A percentile compares a stretch with the other conserved stretches of the same genome.
These are phyloP conservation scores for Carabus problematicus DNA, from an alignment of 2,888 invertebrate genomes.

Conservation along the genomic window DNA sequence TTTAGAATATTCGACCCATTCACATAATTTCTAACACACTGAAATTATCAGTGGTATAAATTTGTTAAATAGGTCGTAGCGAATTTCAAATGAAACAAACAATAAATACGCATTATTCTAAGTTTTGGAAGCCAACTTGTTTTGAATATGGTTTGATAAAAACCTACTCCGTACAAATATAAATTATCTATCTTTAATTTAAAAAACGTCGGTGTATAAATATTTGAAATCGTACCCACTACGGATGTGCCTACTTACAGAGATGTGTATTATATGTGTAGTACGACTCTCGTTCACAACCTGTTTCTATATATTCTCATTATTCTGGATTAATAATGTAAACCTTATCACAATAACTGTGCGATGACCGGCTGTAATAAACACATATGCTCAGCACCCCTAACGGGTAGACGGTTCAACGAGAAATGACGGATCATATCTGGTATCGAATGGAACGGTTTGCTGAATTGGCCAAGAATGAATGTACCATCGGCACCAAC, in stretches of 20 bases:
- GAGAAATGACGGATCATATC: constrained; percentile 95
- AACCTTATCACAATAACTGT: constrained; percentile 70
- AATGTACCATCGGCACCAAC: constrained; percentile 77
- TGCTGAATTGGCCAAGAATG: constrained; percentile 91
- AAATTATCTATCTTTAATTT: constrained; percentile 31
- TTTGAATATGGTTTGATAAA: constrained; percentile 39
- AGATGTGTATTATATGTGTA: constrained; percentile 20
- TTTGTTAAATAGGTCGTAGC: no score
- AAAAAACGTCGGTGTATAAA: constrained; percentile 40
- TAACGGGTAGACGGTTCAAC: constrained; percentile 89
- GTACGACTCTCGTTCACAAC: constrained; percentile 32
- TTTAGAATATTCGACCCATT: no score
- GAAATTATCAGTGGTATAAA: no score
- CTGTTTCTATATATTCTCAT: constrained; percentile 25
- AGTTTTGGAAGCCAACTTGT: constrained; percentile 41
- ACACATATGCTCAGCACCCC: constrained; percentile 96
- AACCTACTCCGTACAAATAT: constrained; percentile 40
- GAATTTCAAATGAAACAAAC: not conserved
- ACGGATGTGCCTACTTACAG: constrained; percentile 21
- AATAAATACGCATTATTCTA: constrained; percentile 32
- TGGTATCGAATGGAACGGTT: constrained; percentile 92
- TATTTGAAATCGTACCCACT: constrained; percentile 31
- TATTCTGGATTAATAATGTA: constrained; percentile 23
- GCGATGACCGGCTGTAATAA: constrained; percentile 90
- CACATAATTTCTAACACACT: no score